Evolutionary conservation across 2,113 vertebrate species (phyloP).

Genomic region (Dascyllus trimaculatus): DNA sequence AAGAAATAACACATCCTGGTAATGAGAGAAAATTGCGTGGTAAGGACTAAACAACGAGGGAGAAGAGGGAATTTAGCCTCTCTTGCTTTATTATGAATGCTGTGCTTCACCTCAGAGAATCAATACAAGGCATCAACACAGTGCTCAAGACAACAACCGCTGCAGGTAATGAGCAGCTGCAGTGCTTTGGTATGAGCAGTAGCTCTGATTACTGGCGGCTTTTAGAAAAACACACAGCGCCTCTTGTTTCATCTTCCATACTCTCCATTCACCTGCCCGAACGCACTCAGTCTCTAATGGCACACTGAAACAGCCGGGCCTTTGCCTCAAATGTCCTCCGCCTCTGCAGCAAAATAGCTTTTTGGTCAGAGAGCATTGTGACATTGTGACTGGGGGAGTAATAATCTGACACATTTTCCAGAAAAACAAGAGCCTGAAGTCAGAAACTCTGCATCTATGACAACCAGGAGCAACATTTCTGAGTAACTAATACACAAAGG

Average conservation of each 20-base stretch:
- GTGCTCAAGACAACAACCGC: conserved; percentile 22
- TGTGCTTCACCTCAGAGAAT: conserved; percentile 16
- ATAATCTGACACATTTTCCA: conserved; percentile 9
- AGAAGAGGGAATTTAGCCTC: not conserved
- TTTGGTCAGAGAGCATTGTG: conserved; percentile 16
- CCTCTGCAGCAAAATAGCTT: conserved; percentile 29
- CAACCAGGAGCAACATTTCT: not conserved
- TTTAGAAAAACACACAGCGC: conserved; percentile 15
- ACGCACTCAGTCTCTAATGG: conserved; percentile 22
- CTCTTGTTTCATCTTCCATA: conserved; percentile 17
- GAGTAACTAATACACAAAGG: conserved; percentile 22
- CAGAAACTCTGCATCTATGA: not conserved
- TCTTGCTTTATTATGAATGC: conserved; percentile 19
- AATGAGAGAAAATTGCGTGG: conserved; percentile 1
- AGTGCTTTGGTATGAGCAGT: not conserved
- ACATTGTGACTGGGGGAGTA: conserved; percentile 28
- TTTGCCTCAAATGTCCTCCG: conserved; percentile 30
- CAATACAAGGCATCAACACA: conserved; percentile 25
- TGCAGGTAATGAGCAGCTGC: conserved; percentile 21
- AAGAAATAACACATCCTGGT: not conserved
- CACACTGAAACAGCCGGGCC: conserved; percentile 25
- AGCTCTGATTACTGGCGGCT: conserved; percentile 33
- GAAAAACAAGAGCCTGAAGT: conserved; percentile 7
- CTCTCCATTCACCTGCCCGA: conserved; percentile 27
- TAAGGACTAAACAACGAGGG: not conserved